phyloP scores from a whole-genome alignment of 2,113 vertebrate genomes.

The Megatriorchis doriae region DNA sequence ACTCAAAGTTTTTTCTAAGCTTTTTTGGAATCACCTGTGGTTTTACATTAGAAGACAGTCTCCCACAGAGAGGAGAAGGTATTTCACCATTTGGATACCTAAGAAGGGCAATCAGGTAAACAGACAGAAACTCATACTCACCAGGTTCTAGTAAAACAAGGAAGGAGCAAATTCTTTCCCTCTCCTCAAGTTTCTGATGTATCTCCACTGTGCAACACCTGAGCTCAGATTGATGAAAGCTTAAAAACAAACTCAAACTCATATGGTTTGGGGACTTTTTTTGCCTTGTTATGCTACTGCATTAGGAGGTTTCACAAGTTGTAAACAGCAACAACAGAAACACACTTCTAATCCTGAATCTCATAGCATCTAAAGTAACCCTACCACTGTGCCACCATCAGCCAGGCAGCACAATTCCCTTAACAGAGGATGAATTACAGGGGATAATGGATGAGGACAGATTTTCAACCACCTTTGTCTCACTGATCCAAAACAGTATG shows the following conservation, averaged over 20 bases:
- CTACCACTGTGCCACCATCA: background rate
- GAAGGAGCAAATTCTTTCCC: background rate
- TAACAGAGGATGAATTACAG: background rate
- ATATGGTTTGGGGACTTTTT: background rate
- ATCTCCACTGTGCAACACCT: background rate
- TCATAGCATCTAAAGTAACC: background rate
- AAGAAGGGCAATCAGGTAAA: background rate
- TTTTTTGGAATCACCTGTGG: background rate
- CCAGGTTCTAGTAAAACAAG: background rate
- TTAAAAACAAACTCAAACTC: background rate
- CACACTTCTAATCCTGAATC: background rate
- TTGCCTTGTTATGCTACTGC: background rate
- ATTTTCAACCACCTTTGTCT: background rate
- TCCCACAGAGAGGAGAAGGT: background rate
- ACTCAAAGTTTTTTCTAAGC: background rate
- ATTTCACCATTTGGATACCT: background rate
- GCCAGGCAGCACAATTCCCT: background rate
- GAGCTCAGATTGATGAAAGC: background rate
- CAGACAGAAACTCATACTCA: background rate
- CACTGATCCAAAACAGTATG: background rate
- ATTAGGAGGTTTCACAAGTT: background rate
- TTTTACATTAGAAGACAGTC: background rate
- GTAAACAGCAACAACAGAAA: background rate
- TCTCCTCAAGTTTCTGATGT: background rate
- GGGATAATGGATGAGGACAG: background rate